These are phyloP conservation scores for Dysmachus trigonus DNA, from an alignment of 2,888 invertebrate genomes.

Conservation along the genomic window DNA sequence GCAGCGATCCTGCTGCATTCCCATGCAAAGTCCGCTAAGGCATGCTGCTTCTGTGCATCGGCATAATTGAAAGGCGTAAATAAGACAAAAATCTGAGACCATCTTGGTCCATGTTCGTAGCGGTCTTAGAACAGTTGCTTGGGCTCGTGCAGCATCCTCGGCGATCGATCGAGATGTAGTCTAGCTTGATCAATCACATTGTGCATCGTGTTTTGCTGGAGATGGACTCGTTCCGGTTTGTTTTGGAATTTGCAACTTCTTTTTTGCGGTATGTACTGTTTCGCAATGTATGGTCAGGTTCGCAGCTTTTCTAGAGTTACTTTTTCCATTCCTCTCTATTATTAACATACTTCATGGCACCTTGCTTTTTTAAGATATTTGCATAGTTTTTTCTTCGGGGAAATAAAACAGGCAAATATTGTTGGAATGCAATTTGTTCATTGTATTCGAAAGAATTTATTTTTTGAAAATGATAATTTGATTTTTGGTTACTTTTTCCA, in stretches of 20 bases:
- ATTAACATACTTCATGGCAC: not conserved
- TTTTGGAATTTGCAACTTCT: not conserved
- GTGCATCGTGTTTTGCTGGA: not conserved
- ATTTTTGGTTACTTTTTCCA: too few relatives aligned
- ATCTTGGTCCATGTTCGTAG: not conserved
- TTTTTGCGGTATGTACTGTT: not conserved
- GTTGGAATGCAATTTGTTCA: too few relatives aligned
- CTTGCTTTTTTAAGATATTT: not conserved
- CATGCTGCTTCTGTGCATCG: not conserved
- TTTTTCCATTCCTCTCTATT: not conserved
- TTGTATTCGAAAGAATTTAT: too few relatives aligned
- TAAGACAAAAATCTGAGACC: not conserved
- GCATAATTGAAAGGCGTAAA: not conserved
- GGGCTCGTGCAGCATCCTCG: not conserved
- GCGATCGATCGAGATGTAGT: not conserved
- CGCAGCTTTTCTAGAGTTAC: not conserved
- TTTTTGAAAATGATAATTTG: too few relatives aligned
- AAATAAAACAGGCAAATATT: too few relatives aligned
- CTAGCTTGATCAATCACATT: not conserved
- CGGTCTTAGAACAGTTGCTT: not conserved
- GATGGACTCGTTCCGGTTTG: not conserved
- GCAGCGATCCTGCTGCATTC: not conserved
- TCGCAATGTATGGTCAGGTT: not conserved
- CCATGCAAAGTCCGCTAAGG: not conserved
- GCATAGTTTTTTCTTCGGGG: not conserved